Base-by-base conservation (phyloP, 2,888 invertebrate species). In the Druceiella hillmani region DNA sequence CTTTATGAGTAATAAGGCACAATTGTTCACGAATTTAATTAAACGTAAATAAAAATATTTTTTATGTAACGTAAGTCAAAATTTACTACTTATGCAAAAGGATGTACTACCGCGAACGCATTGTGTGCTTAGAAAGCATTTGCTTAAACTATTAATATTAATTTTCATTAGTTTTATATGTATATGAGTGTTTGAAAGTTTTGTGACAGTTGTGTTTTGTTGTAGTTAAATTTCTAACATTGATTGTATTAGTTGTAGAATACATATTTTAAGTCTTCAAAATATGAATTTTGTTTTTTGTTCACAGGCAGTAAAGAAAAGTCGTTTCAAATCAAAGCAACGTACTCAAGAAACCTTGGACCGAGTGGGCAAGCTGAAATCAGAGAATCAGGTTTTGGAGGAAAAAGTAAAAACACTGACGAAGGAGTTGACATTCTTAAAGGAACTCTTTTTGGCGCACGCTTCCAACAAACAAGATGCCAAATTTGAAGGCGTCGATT, bases 341-440 rank as follows among this genome's bases (percentile, higher is more conserved):
- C 74, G 83, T 40, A 87, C 87, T 1, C 81, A 83, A 52, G 84
- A 87, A 56, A 88, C 88, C 3, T 67, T 84, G 45, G 76, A 79
- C 40, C 62, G 86, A 37, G 88, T 89, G 1, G 82, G 76, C 52
- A 79, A 83, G 55, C 58, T 89, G 24, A 83, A 83, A 56, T 78
- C 76, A 5, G 88, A 89, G 56, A 89, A 88, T 58, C 83, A 85
- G 55, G 75, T 82, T 52, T 61, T 89, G 16, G 85, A 87, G 57
- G 83, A 86, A 52, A 87, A 86, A 60, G 86, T 88, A 2, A 83
- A 85, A 55, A 80, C 83, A 38, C 64, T 88, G n/a, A 83, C 83
- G 7, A 85, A 86, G 56, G 87, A 89, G 56, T 62, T 89, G 14
- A 79, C 81, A 29, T 85, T 88, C 53, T 64, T 89, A 6, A 88